A percentile compares a stretch with the other conserved stretches of the same genome.
Evolutionary conservation across 2,888 invertebrate genomes (phyloP).

Genomic region (Napeogenes inachia): DNA sequence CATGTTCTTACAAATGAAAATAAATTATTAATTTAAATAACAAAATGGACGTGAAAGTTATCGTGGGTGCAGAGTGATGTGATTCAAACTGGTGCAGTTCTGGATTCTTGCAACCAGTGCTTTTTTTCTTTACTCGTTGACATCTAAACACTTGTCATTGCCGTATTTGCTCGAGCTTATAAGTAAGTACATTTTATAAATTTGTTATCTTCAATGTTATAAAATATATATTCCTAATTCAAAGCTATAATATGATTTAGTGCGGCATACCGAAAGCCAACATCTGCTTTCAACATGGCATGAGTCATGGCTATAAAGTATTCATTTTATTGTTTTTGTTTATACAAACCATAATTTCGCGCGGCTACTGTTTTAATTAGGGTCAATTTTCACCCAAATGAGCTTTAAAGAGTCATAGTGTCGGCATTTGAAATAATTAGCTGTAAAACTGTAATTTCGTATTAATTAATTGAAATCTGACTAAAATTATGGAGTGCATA

Average conservation of each 20-base stretch:
- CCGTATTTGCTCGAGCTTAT: slow-evolving; percentile 27
- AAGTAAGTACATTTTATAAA: slow-evolving; percentile 31
- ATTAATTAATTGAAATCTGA: no score
- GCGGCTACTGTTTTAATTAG: slow-evolving; percentile 31
- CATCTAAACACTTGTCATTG: slow-evolving; percentile 32
- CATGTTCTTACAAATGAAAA: slow-evolving; percentile 68
- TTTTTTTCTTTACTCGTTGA: slow-evolving; percentile 32
- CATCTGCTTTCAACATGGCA: slow-evolving; percentile 31
- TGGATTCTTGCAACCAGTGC: slow-evolving; percentile 27
- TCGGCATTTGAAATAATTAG: no score
- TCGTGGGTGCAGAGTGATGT: slow-evolving; percentile 59
- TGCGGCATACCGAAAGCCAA: slow-evolving; percentile 10
- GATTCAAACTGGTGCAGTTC: slow-evolving; percentile 33
- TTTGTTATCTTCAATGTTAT: slow-evolving; percentile 9
- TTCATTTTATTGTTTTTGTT: slow-evolving; percentile 40
- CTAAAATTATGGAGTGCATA: no score
- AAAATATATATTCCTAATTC: slow-evolving; percentile 11
- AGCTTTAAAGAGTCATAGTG: no score
- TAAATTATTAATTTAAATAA: slow-evolving; percentile 51
- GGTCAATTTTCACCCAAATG: slow-evolving; percentile 34
- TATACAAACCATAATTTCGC: slow-evolving; percentile 33
- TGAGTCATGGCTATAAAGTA: slow-evolving; percentile 32
- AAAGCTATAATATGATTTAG: slow-evolving; percentile 13
- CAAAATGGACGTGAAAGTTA: slow-evolving; percentile 65
- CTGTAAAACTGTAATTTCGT: no score